Conservation (phyloP, 2,888 invertebrate species). For the Junonia oenone region DNA sequence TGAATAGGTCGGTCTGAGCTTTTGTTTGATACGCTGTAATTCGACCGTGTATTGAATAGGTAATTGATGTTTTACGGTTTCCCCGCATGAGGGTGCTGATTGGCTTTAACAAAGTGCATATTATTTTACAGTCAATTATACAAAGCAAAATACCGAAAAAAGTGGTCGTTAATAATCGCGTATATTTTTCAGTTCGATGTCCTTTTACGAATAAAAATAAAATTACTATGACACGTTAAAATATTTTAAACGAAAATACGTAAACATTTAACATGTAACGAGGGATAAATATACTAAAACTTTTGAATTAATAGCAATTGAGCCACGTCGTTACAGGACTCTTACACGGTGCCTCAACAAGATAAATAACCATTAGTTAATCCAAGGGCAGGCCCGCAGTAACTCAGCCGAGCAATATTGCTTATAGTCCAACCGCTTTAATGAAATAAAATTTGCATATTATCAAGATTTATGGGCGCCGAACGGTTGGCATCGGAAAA, state of each 20-base stretch:
- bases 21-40: slow-evolving; percentile 36
- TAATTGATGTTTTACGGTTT: slow-evolving; percentile 39
- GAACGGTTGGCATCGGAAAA: slow-evolving; percentile 56
- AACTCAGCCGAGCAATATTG: slow-evolving; percentile 69
- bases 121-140: slow-evolving; percentile 44
- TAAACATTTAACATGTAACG: no score
- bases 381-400: slow-evolving; percentile 66
- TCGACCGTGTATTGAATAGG: slow-evolving; percentile 37
- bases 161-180: neutral
- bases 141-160: slow-evolving; percentile 15
- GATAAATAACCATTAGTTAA: slow-evolving; percentile 79
- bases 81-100: slow-evolving; percentile 41
- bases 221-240: no score
- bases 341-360: slow-evolving; percentile 61
- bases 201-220: neutral
- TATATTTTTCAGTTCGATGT: neutral
- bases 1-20: slow-evolving; percentile 44
- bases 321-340: slow-evolving; percentile 53
- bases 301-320: slow-evolving; percentile 57
- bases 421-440: slow-evolving; percentile 70
- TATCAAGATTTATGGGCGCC: slow-evolving; percentile 68
- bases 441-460: slow-evolving; percentile 79
- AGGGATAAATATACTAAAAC: slow-evolving; percentile 19
- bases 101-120: slow-evolving; percentile 54
- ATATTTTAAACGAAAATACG: no score